Evolutionary conservation across 2,113 vertebrate genomes (phyloP).

Genomic region (Silurus glanis): DNA sequence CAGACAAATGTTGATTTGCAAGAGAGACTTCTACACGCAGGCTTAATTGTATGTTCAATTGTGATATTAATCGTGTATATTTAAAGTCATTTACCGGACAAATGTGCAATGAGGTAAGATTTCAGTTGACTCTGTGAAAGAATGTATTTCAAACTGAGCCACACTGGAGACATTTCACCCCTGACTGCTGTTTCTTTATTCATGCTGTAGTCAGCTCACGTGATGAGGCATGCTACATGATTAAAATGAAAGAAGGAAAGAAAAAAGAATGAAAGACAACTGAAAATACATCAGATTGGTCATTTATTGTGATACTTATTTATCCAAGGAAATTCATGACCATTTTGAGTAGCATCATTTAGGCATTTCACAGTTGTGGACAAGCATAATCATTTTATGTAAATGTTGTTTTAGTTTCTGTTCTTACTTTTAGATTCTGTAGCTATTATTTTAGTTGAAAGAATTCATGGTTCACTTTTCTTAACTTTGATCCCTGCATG

Average conservation of each 20-base stretch:
- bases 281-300: neutral
- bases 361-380: conserved; percentile 1
- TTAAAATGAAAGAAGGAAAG: neutral
- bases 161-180: neutral
- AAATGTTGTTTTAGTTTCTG: neutral
- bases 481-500: conserved; percentile 24
- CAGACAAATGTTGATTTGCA: neutral
- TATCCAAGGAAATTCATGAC: neutral
- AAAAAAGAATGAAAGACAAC: neutral
- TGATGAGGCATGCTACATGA: neutral
- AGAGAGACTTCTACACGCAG: conserved; percentile 13
- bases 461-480: neutral
- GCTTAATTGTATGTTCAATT: neutral
- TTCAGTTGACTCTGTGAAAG: neutral
- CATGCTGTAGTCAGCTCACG: neutral
- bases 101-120: conserved; percentile 34
- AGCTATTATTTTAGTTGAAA: neutral
- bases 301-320: neutral
- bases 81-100: conserved; percentile 6
- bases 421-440: neutral
- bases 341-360: conserved; percentile 11
- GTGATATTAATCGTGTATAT: conserved; percentile 21
- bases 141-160: conserved; percentile 22
- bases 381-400: conserved; percentile 5
- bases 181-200: conserved; percentile 1